Evolutionary conservation across 2,888 invertebrate genomes (phyloP), one percentile per base, ranked within the genome.

Genomic region (Lithosia quadra): DNA sequence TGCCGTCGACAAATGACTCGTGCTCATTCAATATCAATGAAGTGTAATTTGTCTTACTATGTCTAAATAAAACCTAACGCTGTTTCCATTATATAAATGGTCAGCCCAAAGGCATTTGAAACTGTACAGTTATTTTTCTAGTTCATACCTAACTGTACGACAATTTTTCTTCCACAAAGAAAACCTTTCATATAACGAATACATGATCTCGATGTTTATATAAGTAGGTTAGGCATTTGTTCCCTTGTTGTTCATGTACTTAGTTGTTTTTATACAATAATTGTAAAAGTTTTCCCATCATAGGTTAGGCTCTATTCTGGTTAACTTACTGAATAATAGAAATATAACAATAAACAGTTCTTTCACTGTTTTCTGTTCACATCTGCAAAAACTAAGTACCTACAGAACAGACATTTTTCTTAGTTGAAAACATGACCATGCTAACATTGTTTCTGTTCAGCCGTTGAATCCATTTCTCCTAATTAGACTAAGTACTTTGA

Each of bases 21-120:
- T 33, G 43, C 39, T 58, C 57, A 22, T 65, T 58, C 43, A 49
- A 43, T 58, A 58, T 58, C 28, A 58, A 58, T 65, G 65, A 58
- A 24, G 65, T 58, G 28, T 58, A 58, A 57, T 57, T 39, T 56
- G 43, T 58, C 58, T 39, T 28, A 57, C n/a, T 39, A 43, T 56
- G 55, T 34, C 22, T 43, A 58, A 43, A 33, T 49, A 43, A 65
- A 36, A 55, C 39, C 56, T 64, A 24, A 39, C 11, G 56, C 39
- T 22, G 21, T 22, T 63, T 34, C 28, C n/a, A 43, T 58, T 65
- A 53, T 43, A 53, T 49, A n/a, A 0, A 49, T 57, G 21, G n/a
- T 33, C 18, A 58, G 43, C 57, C 58, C 18, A 68, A 63, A 63
- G 58, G 63, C 33, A 15, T 58, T 49, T 18, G 4, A 36, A 57